These are phyloP conservation scores for Caenorhabditis parvicauda DNA, from an alignment of 2,888 invertebrate genomes.

Conservation along the genomic window DNA sequence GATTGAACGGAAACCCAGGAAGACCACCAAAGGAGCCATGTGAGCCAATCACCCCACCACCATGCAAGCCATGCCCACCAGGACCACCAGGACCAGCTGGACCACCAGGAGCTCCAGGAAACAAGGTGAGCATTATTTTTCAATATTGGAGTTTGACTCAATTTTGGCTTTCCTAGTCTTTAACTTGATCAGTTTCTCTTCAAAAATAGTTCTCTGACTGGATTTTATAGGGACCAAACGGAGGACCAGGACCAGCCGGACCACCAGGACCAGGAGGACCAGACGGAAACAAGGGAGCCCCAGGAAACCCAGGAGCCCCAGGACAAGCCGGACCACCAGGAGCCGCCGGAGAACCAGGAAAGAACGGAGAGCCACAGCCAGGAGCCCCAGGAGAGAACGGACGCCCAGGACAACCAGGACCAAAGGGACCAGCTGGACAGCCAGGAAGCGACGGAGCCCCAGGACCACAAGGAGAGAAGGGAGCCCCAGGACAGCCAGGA, in stretches of 20 bases:
- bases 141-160: too few species aligned
- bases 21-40: constrained; percentile 56
- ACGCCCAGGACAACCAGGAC: constrained; percentile 39
- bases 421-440: constrained; percentile 36
- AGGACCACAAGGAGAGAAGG: constrained; percentile 40
- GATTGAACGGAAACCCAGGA: constrained; percentile 60
- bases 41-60: constrained; percentile 60
- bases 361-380: constrained; percentile 28
- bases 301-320: constrained; percentile 37
- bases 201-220: constrained; percentile 6
- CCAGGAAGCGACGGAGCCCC: constrained; percentile 35
- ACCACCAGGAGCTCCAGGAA: constrained; percentile 45
- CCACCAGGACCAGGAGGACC: constrained; percentile 27
- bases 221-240: constrained; percentile 34
- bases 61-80: constrained; percentile 61
- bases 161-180: too few species aligned
- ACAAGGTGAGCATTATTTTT: constrained; percentile 36
- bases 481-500: constrained; percentile 39
- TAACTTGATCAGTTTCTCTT: background rate
- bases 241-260: constrained; percentile 44
- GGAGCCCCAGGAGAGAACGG: constrained; percentile 43
- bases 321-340: constrained; percentile 40
- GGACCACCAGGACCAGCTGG: constrained; percentile 44
- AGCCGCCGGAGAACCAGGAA: constrained; percentile 30
- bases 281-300: constrained; percentile 37